Percentiles rank a stretch among this genome's conserved stretches.
These are phyloP conservation scores for Saturnia pavonia DNA, from an alignment of 2,888 invertebrate species.

Conservation along the genomic window DNA sequence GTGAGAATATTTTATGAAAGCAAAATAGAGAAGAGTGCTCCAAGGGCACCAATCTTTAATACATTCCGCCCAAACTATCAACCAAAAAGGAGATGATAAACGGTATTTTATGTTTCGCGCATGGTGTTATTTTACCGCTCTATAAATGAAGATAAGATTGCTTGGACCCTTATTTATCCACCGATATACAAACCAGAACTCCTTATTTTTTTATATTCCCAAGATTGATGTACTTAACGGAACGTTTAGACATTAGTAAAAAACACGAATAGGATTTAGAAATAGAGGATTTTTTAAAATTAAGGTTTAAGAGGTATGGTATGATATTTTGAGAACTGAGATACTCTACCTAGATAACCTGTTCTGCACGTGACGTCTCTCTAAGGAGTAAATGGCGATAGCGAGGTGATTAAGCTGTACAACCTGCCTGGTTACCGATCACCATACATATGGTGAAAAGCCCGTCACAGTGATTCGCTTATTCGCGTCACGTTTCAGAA, in stretches of 20 bases:
- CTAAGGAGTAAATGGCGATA: too few species aligned
- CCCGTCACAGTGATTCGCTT: too few species aligned
- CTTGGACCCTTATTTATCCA: constrained; percentile 58
- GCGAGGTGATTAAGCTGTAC: too few species aligned
- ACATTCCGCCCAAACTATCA: constrained; percentile 64
- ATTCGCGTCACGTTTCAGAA: too few species aligned
- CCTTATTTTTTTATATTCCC: constrained; percentile 58
- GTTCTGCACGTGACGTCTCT: too few species aligned
- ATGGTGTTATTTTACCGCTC: constrained; percentile 72
- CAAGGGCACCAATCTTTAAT: constrained; percentile 68
- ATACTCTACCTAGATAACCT: too few species aligned
- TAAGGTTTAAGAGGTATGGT: too few species aligned
- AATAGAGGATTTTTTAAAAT: too few species aligned
- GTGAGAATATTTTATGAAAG: constrained; percentile 39
- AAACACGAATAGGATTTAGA: background rate
- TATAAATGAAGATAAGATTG: constrained; percentile 77
- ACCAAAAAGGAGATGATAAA: constrained; percentile 64
- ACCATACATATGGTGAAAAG: too few species aligned
- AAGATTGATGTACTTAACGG: constrained; percentile 48
- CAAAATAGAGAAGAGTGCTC: constrained; percentile 44
- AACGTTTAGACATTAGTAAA: constrained; percentile 19
- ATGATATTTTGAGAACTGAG: too few species aligned
- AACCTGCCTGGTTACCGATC: too few species aligned
- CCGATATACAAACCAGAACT: constrained; percentile 51
- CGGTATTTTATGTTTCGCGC: constrained; percentile 65